Conservation (phyloP, 2,888 invertebrate species). For the Chrysolina haemoptera region DNA sequence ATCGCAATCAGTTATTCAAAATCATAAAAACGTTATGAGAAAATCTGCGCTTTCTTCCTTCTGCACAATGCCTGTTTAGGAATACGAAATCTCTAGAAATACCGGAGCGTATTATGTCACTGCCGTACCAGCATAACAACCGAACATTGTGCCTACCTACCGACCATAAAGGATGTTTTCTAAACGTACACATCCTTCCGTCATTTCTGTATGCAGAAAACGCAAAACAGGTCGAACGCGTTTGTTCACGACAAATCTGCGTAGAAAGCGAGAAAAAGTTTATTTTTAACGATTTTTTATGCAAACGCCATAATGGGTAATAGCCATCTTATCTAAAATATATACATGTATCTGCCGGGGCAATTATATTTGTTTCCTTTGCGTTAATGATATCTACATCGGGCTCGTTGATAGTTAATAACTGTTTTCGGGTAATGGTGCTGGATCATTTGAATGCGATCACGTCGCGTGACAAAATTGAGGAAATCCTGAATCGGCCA, state of each 20-base stretch:
- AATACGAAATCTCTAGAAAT: conserved; percentile 9
- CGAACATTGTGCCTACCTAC: background rate
- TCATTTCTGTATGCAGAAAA: conserved; percentile 30
- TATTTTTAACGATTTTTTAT: conserved; percentile 21
- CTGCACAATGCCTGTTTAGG: conserved; percentile 2
- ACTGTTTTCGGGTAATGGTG: background rate
- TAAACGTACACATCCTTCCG: conserved; percentile 27
- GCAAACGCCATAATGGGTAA: conserved; percentile 10
- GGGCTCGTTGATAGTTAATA: background rate
- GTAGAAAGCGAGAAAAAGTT: conserved; percentile 36
- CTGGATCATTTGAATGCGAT: conserved; percentile 9
- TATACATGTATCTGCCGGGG: background rate
- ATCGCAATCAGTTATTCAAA: background rate
- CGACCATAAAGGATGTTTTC: conserved; percentile 27
- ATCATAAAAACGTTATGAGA: background rate
- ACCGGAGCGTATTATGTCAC: background rate
- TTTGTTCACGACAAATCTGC: conserved; percentile 24
- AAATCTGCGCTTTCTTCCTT: conserved; percentile 15
- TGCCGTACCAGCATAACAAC: background rate
- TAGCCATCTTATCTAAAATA: background rate
- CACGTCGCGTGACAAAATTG: background rate
- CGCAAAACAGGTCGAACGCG: conserved; percentile 21
- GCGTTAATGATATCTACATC: background rate
- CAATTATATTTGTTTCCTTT: conserved; percentile 10
- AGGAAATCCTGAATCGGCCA: background rate